A percentile compares a stretch with the other conserved stretches of the same genome.
phyloP scores from a whole-genome alignment of 2,888 invertebrate species.

The Cactoblastis cactorum region DNA sequence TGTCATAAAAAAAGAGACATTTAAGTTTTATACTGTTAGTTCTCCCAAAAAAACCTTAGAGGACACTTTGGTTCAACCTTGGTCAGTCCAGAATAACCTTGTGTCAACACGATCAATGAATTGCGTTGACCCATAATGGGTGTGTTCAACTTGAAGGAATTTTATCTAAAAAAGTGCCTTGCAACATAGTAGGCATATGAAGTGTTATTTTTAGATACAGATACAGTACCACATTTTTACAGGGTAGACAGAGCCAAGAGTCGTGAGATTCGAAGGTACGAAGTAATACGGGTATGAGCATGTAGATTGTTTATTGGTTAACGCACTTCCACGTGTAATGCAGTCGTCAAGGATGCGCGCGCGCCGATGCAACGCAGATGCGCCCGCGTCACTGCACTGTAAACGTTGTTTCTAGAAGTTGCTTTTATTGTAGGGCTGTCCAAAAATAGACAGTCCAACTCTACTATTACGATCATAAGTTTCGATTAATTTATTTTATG shows the following conservation, averaged over 20 bases:
- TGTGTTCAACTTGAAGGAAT: background rate
- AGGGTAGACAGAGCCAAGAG: too few relatives aligned
- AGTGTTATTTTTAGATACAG: too few relatives aligned
- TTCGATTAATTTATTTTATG: too few relatives aligned
- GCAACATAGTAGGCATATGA: too few relatives aligned
- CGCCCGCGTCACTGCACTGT: conserved; percentile 1
- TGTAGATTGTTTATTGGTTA: background rate
- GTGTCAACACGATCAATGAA: background rate
- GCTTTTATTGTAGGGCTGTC: background rate
- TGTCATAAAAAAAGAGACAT: too few relatives aligned
- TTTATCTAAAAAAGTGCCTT: background rate
- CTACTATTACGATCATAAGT: too few relatives aligned
- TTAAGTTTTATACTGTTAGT: background rate
- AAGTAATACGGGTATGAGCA: too few relatives aligned
- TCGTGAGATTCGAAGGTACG: too few relatives aligned
- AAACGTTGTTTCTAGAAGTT: background rate
- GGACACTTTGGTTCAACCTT: conserved; percentile 3
- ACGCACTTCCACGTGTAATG: background rate
- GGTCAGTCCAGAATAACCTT: background rate
- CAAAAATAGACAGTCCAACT: too few relatives aligned
- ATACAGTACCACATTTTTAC: too few relatives aligned
- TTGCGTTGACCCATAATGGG: background rate
- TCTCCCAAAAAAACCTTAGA: background rate
- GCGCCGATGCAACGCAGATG: conserved; percentile 5
- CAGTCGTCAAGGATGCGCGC: background rate